Percentiles rank a stretch among this genome's conserved stretches.
Conservation (phyloP, 1,140 invertebrate species). For the Anagrus nilaparvatae region DNA sequence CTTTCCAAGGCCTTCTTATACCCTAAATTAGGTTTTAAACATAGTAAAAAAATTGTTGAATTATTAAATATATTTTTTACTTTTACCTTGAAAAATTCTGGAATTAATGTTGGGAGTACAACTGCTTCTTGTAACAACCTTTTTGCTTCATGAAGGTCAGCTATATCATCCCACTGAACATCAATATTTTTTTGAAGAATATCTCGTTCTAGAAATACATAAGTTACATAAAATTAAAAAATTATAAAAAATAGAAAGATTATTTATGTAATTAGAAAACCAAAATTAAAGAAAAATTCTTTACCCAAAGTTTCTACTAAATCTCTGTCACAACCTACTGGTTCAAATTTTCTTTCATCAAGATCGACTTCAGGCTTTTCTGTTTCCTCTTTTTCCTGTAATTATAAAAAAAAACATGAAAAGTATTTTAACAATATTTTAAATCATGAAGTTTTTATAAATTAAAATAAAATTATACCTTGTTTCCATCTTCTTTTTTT, state of each 20-base stretch:
- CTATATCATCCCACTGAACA: conserved; percentile 96
- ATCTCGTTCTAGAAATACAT: conserved; percentile 68
- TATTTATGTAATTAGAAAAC: conserved; percentile 7
- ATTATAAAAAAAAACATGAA: conserved; percentile 13
- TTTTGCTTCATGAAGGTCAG: conserved; percentile 92
- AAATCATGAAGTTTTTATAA: background rate
- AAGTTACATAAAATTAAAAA: conserved; percentile 5
- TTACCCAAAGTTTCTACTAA: conserved; percentile 85
- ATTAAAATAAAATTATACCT: conserved; percentile 21
- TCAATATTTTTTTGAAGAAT: conserved; percentile 97
- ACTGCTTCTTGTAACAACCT: conserved; percentile 93
- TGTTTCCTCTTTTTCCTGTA: conserved; percentile 48
- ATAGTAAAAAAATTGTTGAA: background rate
- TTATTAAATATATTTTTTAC: conserved; percentile 9
- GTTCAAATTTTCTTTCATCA: conserved; percentile 85
- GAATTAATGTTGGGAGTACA: conserved; percentile 95
- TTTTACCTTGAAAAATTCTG: conserved; percentile 89
- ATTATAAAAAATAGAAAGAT: background rate
- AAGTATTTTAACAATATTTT: conserved; percentile 8
- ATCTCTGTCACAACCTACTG: conserved; percentile 79
- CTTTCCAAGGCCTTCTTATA: conserved; percentile 87
- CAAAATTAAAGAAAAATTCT: conserved; percentile 10
- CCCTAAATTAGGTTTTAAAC: conserved; percentile 46
- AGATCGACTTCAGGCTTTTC: conserved; percentile 60
- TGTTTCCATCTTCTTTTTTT: conserved; percentile 38